Evolutionary conservation across 2,888 invertebrate genomes (phyloP), one percentile per base, ranked within the genome.

Genomic region (Perithous albicinctus): DNA sequence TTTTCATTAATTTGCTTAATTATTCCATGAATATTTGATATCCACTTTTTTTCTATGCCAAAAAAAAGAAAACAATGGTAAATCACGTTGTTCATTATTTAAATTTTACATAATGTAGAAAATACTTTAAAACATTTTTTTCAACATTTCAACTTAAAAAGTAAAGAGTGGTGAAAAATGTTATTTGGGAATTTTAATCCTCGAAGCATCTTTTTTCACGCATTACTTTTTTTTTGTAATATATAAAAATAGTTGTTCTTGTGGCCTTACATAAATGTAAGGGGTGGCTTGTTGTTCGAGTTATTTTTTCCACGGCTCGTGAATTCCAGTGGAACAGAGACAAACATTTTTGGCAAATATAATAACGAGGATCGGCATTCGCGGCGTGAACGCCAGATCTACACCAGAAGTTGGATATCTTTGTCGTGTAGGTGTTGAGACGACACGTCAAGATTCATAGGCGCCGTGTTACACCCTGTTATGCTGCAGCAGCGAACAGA

Each of bases 351-450:
- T 61, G 59, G 72, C 59, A 41, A 43, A 43, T 8, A 15, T 29
- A 59, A 8, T 35, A 32, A 32, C n/a, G 59, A 41, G 46, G 8
- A 18, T 6, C 15, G 43, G 54, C 54, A 23, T 48, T n/a, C 48
- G 48, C 2, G 54, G 26, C n/a, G n/a, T n/a, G 10, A 56, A 15
- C 56, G 32, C 32, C 56, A 32, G 56, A 56, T 32, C 46, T n/a
- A 56, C 15, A 56, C 15, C 56, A 56, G 32, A 56, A 56, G 56
- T n/a, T 20, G 56, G 43, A 43, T 54, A 48, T 61, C 56, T 75
- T 79, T 76, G 75, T 82, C 88, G 88, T n/a, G n/a, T 88, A 84
- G 86, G 86, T 82, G 87, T 82, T 87, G 86, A 86, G 89, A 89
- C 88, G 82, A 70, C 69, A 77, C 87, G 86, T 86, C 86, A 85